These are phyloP conservation scores for Coryphaenoides rupestris DNA, from an alignment of 2,113 vertebrate genomes.

Conservation along the genomic window DNA sequence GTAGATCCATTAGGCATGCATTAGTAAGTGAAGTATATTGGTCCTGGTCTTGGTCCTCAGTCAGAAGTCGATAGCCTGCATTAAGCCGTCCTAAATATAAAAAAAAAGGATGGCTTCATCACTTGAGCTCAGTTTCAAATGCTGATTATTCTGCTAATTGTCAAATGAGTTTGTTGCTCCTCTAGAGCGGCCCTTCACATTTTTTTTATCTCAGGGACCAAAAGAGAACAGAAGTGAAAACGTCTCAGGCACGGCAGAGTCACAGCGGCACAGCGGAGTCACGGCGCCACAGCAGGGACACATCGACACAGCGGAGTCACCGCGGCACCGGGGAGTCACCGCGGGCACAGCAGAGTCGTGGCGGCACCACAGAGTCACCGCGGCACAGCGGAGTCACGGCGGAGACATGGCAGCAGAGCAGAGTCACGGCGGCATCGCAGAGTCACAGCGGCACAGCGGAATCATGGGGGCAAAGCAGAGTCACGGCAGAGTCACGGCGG, in stretches of 20 bases:
- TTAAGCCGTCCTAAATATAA: slow-evolving; percentile 67
- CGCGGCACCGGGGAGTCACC: neutral
- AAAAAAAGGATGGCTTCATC: no score
- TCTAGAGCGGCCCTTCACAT: slow-evolving; percentile 53
- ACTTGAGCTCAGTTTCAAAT: slow-evolving; percentile 60
- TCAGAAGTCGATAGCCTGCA: slow-evolving; percentile 64
- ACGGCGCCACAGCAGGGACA: no score
- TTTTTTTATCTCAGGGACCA: slow-evolving; percentile 52
- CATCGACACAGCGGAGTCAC: slow-evolving; percentile 1
- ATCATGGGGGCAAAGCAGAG: no score
- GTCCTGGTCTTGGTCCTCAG: slow-evolving; percentile 60
- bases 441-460: slow-evolving; percentile 2
- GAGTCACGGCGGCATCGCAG: neutral
- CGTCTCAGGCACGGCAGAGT: slow-evolving; percentile 11
- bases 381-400: neutral
- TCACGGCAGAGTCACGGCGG: slow-evolving; percentile 4
- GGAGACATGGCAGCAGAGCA: slow-evolving; percentile 1
- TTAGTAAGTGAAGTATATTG: slow-evolving; percentile 67
- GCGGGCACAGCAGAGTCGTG: no score
- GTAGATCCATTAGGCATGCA: slow-evolving; percentile 67
- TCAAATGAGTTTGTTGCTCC: slow-evolving; percentile 48
- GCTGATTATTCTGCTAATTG: slow-evolving; percentile 55
- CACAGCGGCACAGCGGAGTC: slow-evolving; percentile 5
- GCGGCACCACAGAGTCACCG: slow-evolving; percentile 2
- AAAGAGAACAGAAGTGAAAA: neutral